phyloP scores from a whole-genome alignment of 2,888 invertebrate species.

The Sisyra terminalis region DNA sequence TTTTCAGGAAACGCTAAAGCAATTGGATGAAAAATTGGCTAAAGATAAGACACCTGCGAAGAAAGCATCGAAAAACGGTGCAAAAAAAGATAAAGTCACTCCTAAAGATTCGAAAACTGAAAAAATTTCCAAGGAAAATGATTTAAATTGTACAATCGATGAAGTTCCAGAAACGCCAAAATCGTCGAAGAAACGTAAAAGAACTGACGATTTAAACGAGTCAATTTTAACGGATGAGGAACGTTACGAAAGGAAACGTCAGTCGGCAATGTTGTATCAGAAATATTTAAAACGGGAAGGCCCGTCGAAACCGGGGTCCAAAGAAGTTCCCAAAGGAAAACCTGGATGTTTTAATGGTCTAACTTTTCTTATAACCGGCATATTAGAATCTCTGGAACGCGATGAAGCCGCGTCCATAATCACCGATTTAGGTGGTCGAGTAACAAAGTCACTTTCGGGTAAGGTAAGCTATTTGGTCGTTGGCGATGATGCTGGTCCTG shows the following conservation, averaged over 20 bases:
- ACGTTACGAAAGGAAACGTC: conserved; percentile 45
- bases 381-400: conserved; percentile 72
- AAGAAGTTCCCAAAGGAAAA: conserved; percentile 65
- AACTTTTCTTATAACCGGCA: conserved; percentile 67
- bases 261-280: conserved; percentile 49
- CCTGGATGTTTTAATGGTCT: conserved; percentile 52
- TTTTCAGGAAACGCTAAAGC: conserved; percentile 49
- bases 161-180: conserved; percentile 1
- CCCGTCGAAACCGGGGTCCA: conserved; percentile 66
- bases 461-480: conserved; percentile 60
- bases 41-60: conserved; percentile 10
- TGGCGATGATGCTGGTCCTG: conserved; percentile 74
- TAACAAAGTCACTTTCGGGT: conserved; percentile 32
- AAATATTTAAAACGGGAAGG: conserved; percentile 62
- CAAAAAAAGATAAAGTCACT: neutral
- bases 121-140: neutral
- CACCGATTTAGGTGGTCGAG: conserved; percentile 63
- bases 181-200: conserved; percentile 13
- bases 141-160: conserved; percentile 4
- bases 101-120: neutral
- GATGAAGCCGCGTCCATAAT: conserved; percentile 62
- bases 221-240: conserved; percentile 43
- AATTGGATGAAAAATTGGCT: conserved; percentile 36
- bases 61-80: conserved; percentile 7
- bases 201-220: conserved; percentile 20